Evolutionary conservation across 2,797 vertebrate genomes (phyloP), one percentile per base, ranked within the genome.

Genomic region (Pipistrellus nathusii): DNA sequence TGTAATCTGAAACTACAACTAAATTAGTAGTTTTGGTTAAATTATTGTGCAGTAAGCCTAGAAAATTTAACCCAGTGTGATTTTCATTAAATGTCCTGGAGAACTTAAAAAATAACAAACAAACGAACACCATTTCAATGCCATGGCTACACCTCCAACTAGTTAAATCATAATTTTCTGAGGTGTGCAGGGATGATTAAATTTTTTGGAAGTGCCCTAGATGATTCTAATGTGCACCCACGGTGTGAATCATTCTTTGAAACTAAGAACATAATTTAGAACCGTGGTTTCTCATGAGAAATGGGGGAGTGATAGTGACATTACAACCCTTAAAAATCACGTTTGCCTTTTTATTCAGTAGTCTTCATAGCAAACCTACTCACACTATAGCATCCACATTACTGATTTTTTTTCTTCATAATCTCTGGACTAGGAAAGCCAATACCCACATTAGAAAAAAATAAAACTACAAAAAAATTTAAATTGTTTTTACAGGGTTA

Each of bases 1-100:
- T 72, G 64, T 25, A 55, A 3, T 72, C 93, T 85, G 64, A 93
- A 91, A 89, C 5, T 11, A 82, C 15, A 78, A 41, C 62, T 77
- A 18, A 71, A 7, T 93, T 69, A 41, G 10, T 72, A 46, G 53
- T 94, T 91, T 93, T 90, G 23, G 76, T 73, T 94, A 46, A 88
- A 84, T 73, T 81, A 38, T 2, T 8, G 15, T 64, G 3, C 9
- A 59, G 6, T 76, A 89, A 90, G 15, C 23, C 13, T 86, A 48
- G 3, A 27, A 64, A 80, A 89, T 72, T 82, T 83, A 76, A 84
- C 0, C 14, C 23, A 59, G n/a, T 59, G 41, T 83, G 13, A 4
- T 66, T 89, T 21, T 81, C 32, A 92, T 91, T 92, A 89, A 57
- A 73, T 93, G 38, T 64, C 27, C 7, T 87, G 3, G 6, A 32